Evolutionary conservation across 1,140 invertebrate genomes (phyloP).

Genomic region (Drosophila ohnishii): DNA sequence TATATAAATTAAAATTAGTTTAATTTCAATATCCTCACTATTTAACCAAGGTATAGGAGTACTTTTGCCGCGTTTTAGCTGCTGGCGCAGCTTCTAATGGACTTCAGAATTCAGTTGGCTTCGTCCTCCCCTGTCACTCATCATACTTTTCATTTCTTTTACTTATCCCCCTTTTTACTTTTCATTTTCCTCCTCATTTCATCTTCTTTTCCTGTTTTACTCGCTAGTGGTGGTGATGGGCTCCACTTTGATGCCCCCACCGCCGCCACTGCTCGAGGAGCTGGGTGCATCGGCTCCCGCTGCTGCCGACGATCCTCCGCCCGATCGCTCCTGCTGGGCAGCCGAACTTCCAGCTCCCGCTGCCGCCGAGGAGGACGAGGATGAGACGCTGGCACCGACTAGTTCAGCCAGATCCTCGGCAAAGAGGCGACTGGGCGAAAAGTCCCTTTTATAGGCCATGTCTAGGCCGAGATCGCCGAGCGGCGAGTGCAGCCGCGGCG

Average conservation of each 20-base stretch:
- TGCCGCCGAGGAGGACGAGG: slow-evolving; percentile 49
- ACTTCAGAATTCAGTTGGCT: slow-evolving; percentile 4
- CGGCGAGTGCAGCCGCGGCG: slow-evolving; percentile 84
- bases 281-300: slow-evolving; percentile 21
- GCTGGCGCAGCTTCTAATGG: slow-evolving; percentile 12
- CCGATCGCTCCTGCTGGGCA: slow-evolving; percentile 7
- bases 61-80: slow-evolving; percentile 2
- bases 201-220: slow-evolving; percentile 39
- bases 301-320: slow-evolving; percentile 9
- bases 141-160: slow-evolving; percentile 15
- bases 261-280: slow-evolving; percentile 21
- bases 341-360: slow-evolving; percentile 2
- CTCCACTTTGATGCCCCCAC: slow-evolving; percentile 83
- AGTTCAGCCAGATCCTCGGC: slow-evolving; percentile 84
- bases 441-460: slow-evolving; percentile 87
- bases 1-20: not conserved
- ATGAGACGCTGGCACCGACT: slow-evolving; percentile 59
- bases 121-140: slow-evolving; percentile 8
- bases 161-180: slow-evolving; percentile 6
- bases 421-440: slow-evolving; percentile 87
- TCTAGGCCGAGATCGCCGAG: slow-evolving; percentile 86
- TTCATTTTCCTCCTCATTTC: slow-evolving; percentile 5
- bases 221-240: slow-evolving; percentile 84
- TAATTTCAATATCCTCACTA: not conserved
- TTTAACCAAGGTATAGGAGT: slow-evolving; percentile 23